phyloP scores from a whole-genome alignment of 2,888 invertebrate species.

The Philaethria dido region DNA sequence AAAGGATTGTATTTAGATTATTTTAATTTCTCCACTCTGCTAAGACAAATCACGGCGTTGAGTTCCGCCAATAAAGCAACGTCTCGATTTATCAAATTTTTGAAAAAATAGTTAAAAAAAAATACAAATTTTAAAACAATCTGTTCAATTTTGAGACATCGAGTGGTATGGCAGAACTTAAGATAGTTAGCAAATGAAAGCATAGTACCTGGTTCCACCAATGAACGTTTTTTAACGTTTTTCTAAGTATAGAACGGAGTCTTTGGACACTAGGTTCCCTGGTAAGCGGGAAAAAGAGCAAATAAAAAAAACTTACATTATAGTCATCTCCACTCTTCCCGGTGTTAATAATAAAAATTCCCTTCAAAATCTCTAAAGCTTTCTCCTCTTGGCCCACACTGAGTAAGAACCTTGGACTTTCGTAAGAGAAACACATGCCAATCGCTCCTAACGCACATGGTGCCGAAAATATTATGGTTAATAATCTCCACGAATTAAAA shows the following conservation, averaged over 20 bases:
- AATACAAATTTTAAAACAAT: too few species aligned
- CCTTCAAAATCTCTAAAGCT: constrained; percentile 76
- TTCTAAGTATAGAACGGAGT: too few species aligned
- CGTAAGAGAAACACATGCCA: constrained; percentile 83
- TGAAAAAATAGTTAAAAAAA: too few species aligned
- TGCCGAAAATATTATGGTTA: constrained; percentile 85
- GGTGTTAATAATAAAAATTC: constrained; percentile 63
- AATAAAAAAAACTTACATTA: constrained; percentile 52
- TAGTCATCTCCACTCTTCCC: constrained; percentile 58
- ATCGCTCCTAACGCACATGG: constrained; percentile 85
- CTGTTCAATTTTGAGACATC: too few species aligned
- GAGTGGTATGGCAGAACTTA: too few species aligned
- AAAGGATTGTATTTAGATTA: neutral
- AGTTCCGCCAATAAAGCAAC: neutral
- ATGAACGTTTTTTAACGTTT: too few species aligned
- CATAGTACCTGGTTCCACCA: too few species aligned
- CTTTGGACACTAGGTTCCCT: too few species aligned
- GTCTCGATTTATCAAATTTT: too few species aligned
- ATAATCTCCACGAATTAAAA: constrained; percentile 89
- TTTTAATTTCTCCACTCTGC: neutral
- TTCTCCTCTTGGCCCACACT: constrained; percentile 80
- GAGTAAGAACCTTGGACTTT: constrained; percentile 90
- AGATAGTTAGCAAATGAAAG: too few species aligned
- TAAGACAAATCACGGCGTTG: neutral
- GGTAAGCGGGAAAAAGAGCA: too few species aligned